Percentiles rank a stretch among this genome's conserved stretches.
phyloP scores from a whole-genome alignment of 2,113 vertebrate genomes.

The Odocoileus virginianus region DNA sequence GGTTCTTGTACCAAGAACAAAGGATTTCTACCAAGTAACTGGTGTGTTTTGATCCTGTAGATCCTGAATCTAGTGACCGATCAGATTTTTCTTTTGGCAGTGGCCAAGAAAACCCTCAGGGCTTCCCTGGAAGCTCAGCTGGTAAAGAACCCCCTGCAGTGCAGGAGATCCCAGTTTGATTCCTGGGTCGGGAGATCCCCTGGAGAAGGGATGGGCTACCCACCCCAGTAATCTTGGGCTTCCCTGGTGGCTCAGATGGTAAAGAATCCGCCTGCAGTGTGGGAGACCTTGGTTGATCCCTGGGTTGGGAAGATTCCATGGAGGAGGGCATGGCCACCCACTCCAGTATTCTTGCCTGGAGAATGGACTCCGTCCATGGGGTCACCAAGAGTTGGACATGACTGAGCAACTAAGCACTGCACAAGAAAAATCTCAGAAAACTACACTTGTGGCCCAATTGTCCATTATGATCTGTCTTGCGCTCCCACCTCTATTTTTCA shows the following conservation, averaged over 20 bases:
- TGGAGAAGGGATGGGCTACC: not conserved
- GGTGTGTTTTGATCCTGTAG: not conserved
- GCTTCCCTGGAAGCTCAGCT: not conserved
- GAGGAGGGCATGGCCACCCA: not conserved
- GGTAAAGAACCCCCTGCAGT: not conserved
- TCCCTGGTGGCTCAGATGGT: not conserved
- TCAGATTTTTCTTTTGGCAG: not conserved
- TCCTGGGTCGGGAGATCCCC: not conserved
- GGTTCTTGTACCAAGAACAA: not conserved
- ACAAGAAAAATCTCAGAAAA: constrained; percentile 7
- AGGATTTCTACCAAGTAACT: not conserved
- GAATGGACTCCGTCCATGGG: not conserved
- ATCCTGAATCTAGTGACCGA: not conserved
- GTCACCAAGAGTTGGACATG: not conserved
- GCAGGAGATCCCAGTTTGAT: not conserved
- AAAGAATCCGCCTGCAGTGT: not conserved
- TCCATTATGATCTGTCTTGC: not conserved
- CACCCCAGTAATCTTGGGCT: not conserved
- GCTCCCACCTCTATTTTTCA: not conserved
- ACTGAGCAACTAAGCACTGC: not conserved
- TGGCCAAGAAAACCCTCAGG: not conserved
- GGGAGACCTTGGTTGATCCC: not conserved
- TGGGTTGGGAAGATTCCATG: not conserved
- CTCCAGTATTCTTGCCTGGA: not conserved
- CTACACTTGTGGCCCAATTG: not conserved